These are phyloP conservation scores for Bombus consobrinus DNA, from an alignment of 1,140 invertebrate genomes.

Conservation along the genomic window DNA sequence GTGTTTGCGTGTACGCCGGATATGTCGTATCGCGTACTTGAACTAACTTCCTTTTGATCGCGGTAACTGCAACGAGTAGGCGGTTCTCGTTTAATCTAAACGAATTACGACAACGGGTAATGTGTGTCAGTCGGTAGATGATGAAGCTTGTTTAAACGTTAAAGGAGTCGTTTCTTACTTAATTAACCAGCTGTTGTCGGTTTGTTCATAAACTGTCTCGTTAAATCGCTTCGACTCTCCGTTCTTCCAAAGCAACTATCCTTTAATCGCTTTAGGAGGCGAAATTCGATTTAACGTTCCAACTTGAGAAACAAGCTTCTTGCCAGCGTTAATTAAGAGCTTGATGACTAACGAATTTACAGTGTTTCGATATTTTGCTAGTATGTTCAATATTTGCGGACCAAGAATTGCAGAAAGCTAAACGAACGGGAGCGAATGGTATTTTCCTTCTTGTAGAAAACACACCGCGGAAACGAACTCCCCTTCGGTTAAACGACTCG, in stretches of 20 bases:
- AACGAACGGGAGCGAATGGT: background rate
- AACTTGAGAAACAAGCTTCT: background rate
- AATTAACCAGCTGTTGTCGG: background rate
- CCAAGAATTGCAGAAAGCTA: background rate
- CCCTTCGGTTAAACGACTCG: background rate
- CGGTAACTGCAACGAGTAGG: background rate
- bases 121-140: background rate
- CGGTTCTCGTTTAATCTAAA: background rate
- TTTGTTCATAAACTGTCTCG: background rate
- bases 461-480: background rate
- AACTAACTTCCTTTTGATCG: constrained; percentile 58
- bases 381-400: background rate
- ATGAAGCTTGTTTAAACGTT: constrained; percentile 6
- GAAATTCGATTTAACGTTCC: background rate
- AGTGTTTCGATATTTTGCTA: background rate
- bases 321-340: background rate
- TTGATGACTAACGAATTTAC: background rate
- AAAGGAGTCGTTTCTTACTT: constrained; percentile 8
- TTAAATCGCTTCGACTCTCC: too few relatives aligned
- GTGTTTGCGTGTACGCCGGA: constrained; percentile 10
- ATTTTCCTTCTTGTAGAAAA: constrained; percentile 18
- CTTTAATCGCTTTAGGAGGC: background rate
- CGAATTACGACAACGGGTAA: background rate
- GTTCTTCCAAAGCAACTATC: background rate
- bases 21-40: constrained; percentile 38